phyloP scores from a whole-genome alignment of 1,140 invertebrate genomes.

The Ephestia elutella region DNA sequence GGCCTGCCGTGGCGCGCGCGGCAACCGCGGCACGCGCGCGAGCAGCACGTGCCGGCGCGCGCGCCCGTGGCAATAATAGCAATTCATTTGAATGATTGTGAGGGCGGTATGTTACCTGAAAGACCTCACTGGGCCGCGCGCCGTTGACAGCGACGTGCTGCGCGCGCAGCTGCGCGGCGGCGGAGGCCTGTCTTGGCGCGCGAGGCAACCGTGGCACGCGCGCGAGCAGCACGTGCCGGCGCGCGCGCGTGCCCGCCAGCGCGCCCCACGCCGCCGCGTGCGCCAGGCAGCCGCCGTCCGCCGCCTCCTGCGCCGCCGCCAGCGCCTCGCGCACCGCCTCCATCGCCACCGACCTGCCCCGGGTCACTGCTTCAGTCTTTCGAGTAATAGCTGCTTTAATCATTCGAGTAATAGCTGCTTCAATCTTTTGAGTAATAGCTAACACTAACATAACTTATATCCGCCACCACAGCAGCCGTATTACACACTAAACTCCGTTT shows the following conservation, averaged over 20 bases:
- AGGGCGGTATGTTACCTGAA: constrained; percentile 32
- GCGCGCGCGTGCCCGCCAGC: constrained; percentile 64
- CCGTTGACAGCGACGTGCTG: constrained; percentile 56
- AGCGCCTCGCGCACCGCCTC: constrained; percentile 89
- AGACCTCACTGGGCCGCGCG: constrained; percentile 44
- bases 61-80: constrained; percentile 17
- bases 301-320: constrained; percentile 89
- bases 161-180: constrained; percentile 50
- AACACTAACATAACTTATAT: too few species aligned
- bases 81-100: not conserved
- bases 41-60: constrained; percentile 45
- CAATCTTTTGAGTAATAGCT: too few species aligned
- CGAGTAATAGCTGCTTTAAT: too few species aligned
- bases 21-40: constrained; percentile 35
- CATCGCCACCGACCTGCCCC: constrained; percentile 81
- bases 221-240: constrained; percentile 41
- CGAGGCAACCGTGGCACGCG: constrained; percentile 38
- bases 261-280: constrained; percentile 89
- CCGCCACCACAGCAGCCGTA: too few species aligned
- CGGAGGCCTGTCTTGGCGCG: constrained; percentile 43
- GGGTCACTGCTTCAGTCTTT: too few species aligned
- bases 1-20: constrained; percentile 39
- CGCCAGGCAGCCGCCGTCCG: constrained; percentile 89
- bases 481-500: too few species aligned
- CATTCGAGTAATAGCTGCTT: too few species aligned